Conservation (phyloP, 92 coral and sea anemone species). For the Porites evermanni region DNA sequence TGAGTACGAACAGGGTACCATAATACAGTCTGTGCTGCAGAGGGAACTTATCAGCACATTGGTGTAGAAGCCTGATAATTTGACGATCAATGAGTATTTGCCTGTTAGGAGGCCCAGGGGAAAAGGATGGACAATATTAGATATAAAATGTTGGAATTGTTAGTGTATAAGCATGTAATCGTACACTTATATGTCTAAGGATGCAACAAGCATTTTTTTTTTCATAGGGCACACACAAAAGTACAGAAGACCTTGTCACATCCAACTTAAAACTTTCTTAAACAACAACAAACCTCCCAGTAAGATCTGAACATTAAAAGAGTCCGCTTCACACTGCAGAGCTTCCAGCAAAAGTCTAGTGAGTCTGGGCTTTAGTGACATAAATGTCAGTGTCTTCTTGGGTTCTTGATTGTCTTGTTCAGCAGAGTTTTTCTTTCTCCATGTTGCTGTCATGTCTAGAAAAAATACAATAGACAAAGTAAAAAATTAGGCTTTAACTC, state of each 20-base stretch:
- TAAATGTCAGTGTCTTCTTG: slow-evolving; percentile 66
- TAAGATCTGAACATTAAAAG: slow-evolving; percentile 93
- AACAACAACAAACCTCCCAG: slow-evolving; percentile 84
- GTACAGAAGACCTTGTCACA: too few species aligned
- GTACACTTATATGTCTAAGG: too few species aligned
- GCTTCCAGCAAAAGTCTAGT: slow-evolving; percentile 89
- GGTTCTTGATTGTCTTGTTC: background rate
- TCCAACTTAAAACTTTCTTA: background rate
- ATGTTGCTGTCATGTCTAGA: slow-evolving; percentile 81
- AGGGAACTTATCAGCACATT: background rate
- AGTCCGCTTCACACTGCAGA: slow-evolving; percentile 91
- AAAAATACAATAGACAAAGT: background rate
- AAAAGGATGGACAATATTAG: too few species aligned
- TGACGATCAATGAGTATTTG: too few species aligned
- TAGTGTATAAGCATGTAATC: background rate
- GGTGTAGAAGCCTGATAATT: too few species aligned
- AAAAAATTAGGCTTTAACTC: too few species aligned
- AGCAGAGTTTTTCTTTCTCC: slow-evolving; percentile 55
- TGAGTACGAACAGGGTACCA: background rate
- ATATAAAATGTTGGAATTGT: too few species aligned
- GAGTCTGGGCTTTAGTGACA: slow-evolving; percentile 83
- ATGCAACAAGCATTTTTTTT: background rate
- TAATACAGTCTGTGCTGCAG: too few species aligned
- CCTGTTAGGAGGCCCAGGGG: too few species aligned
- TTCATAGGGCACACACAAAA: too few species aligned